Evolutionary conservation across 2,797 vertebrate genomes (phyloP), one percentile per base, ranked within the genome.

Genomic region (Melanogrammus aeglefinus): DNA sequence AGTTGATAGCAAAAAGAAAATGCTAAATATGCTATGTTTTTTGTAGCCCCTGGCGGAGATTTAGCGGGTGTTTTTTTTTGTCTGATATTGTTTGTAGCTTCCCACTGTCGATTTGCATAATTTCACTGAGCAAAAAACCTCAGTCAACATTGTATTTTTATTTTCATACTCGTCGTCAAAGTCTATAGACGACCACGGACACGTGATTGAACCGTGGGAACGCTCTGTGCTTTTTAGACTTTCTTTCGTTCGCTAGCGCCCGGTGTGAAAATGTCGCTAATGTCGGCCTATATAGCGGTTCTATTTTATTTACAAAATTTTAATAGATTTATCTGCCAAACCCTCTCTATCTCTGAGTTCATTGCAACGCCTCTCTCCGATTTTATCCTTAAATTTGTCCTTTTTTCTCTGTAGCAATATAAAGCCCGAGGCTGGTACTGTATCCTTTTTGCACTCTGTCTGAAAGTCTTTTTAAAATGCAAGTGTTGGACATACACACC

Each of bases 371-470:
- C n/a, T 80, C 77, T 77, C 57, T 73, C 33, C 79, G 80, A 81
- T 79, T 77, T 66, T 73, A 79, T 78, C 66, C 82, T 86, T 76
- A 75, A 81, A 77, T 76, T 27, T 12, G 5, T 1, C n/a, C 7
- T 2, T 31, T 31, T 13, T 18, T 57, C 27, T 83, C 66, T 72
- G 75, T 63, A 82, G 78, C 76, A 83, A 79, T 85, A 81, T 14
- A 41, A 81, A 57, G 51, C 74, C 81, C 16, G 18, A 33, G 70
- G 76, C 78, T 70, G 72, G 14, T 75, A 75, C 76, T 72, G 63
- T 1, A 21, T 74, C 77, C 74, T 75, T 83, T 21, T n/a, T 36
- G 73, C 69, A 31, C 33, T 79, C 70, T 74, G 73, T 74, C 74
- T 41, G 1, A 12, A 38, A 31, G 47, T 18, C 72, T 31, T 78